Base-by-base conservation (phyloP, 1,140 invertebrate genomes). In the Drosophila teissieri region DNA sequence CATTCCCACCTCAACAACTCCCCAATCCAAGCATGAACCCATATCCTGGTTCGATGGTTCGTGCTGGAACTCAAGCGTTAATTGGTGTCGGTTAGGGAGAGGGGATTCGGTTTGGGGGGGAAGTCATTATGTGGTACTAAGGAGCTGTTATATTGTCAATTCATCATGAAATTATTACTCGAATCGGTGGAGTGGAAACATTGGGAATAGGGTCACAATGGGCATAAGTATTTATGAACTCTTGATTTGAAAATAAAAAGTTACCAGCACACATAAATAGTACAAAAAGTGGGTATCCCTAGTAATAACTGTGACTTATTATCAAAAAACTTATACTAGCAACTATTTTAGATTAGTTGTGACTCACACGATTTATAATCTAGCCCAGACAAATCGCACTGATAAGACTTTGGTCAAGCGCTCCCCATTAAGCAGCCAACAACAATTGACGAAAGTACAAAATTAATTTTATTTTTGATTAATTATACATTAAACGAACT, bases 361-460 rank as follows among this genome's bases (percentile, higher is more conserved):
- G 65, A 72, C 44, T 72, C 68, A 49, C 44, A 22, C 15, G 6
- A 17, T 31, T 56, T 22, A 24, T 49, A 70, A 69, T 56, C 64
- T 49, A 48, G 17, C 27, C 19, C 17, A 70, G 67, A 70, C 52
- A 34, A 70, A 36, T 34, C 11, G 10, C 4, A 19, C 7, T 49
- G 52, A 70, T 70, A 70, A 40, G 12, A 7, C 8, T 4, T 10
- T 12, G 12, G 39, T 42, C 34, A 49, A 15, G 4, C 22, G 5
- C 10, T 49, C 22, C 2, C 12, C 24, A 12, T 31, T 12, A 12
- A 10, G 0, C 1, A 45, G 27, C 12, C 19, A 54, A 53, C 40
- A 40, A 73, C 14, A 40, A 4, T 61, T 68, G 81, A 85, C 36
- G 69, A 88, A 85, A 82, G 68, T 85, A 85, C 83, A 88, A 85